Evolutionary conservation across 2,888 invertebrate genomes (phyloP).

Genomic region (Chouioia cunea): DNA sequence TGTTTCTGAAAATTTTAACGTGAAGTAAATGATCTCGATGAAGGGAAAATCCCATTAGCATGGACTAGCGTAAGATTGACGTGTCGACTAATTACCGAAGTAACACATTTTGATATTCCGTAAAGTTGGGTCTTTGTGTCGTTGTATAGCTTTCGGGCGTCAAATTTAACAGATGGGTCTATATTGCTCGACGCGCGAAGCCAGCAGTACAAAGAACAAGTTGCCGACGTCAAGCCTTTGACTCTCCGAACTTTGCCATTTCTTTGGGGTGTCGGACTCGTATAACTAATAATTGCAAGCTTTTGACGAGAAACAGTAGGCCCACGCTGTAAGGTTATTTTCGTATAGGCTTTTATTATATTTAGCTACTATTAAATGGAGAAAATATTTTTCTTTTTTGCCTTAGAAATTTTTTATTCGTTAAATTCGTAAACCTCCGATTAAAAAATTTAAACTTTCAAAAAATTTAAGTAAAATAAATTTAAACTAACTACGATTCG

Average conservation of each 20-base stretch:
- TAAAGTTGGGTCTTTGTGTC: neutral
- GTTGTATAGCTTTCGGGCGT: neutral
- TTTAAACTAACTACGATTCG: neutral
- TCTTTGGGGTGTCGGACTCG: conserved; percentile 15
- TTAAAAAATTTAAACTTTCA: too few relatives aligned
- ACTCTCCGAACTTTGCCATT: conserved; percentile 29
- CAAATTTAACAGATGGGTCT: conserved; percentile 24
- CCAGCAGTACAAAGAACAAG: neutral
- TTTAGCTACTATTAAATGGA: too few relatives aligned
- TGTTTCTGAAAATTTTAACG: too few relatives aligned
- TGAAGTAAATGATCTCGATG: too few relatives aligned
- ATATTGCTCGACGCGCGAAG: neutral
- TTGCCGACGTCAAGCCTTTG: conserved; percentile 7
- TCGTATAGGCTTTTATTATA: neutral
- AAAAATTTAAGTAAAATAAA: conserved; percentile 33
- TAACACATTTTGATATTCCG: too few relatives aligned
- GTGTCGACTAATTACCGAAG: too few relatives aligned
- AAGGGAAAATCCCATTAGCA: too few relatives aligned
- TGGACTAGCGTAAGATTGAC: too few relatives aligned
- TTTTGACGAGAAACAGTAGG: conserved; percentile 25
- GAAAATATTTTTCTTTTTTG: too few relatives aligned
- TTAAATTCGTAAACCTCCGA: conserved; percentile 31
- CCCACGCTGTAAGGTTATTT: conserved; percentile 10
- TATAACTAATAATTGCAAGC: conserved; percentile 30
- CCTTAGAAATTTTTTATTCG: too few relatives aligned